Evolutionary conservation across 2,113 vertebrate genomes (phyloP), one percentile per base, ranked within the genome.

Genomic region (Sinocyclocheilus anophthalmus): DNA sequence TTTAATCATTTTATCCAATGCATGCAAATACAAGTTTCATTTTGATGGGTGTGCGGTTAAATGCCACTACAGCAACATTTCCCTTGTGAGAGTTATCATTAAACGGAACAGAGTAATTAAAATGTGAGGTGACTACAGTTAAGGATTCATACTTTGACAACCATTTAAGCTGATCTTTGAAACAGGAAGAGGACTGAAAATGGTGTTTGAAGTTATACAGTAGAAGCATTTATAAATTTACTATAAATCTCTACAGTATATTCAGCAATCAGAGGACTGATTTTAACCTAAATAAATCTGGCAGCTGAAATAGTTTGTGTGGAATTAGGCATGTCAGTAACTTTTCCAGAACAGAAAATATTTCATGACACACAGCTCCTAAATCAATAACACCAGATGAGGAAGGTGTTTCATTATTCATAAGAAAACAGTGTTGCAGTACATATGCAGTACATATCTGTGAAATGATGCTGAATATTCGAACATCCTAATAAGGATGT

Each of bases 341-440:
- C 75, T 53, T 76, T 50, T 76, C 1, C 5, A 53, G 39, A 76
- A 53, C 50, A 53, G 7, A 18, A 53, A 76, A 76, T 18, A 53
- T 18, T 4, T 50, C 12, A 55, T 76, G 48, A 77, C 50, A 77
- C 26, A 26, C n/a, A 3, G n/a, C 45, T 53, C 6, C 2, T 50
- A 48, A 53, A 76, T 76, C 45, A 76, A 30, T 53, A 30, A 30
- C 14, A 55, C 1, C 24, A 20, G 8, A 55, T 5, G 48, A 55
- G 45, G 76, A 77, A 77, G 26, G 24, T 20, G 75, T 77, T 77
- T 77, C 14, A 55, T 77, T 55, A 77, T 53, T 76, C 75, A 50
- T 14, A 53, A 53, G 75, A 76, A 30, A 76, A 53, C 48, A 55
- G 18, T 33, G 48, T 53, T 14, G 26, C 26, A 26, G 26, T 26